Evolutionary conservation across 2,888 invertebrate genomes (phyloP).

Genomic region (Melinopterus prodromus): DNA sequence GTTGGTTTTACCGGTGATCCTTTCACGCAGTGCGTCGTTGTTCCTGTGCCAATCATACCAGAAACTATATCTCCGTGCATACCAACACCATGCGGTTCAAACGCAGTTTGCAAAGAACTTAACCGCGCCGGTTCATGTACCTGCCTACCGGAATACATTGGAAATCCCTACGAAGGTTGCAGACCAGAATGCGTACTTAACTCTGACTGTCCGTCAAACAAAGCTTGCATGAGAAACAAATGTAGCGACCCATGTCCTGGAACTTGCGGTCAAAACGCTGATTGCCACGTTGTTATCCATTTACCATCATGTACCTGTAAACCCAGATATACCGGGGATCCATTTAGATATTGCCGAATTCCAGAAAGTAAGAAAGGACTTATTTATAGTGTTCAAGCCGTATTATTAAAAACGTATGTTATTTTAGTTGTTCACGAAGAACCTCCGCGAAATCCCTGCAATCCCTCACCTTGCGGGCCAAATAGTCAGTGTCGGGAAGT

Average conservation of each 20-base stretch:
- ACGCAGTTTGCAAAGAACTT: conserved; percentile 70
- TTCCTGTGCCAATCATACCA: conserved; percentile 44
- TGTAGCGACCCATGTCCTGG: conserved; percentile 85
- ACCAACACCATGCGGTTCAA: conserved; percentile 77
- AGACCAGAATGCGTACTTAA: conserved; percentile 78
- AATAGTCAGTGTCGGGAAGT: conserved; percentile 80
- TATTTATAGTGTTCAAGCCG: conserved; percentile 38
- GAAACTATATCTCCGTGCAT: conserved; percentile 65
- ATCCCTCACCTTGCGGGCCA: conserved; percentile 79
- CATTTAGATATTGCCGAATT: conserved; percentile 64
- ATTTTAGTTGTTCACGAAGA: conserved; percentile 52
- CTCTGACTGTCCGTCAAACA: conserved; percentile 76
- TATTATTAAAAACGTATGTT: conserved; percentile 48
- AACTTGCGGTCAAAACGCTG: conserved; percentile 78
- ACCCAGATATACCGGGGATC: conserved; percentile 71
- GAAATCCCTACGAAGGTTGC: conserved; percentile 81
- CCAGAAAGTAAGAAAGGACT: conserved; percentile 46
- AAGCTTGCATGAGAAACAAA: conserved; percentile 76
- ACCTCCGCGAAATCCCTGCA: conserved; percentile 67
- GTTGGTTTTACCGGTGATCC: conserved; percentile 60
- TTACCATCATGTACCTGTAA: conserved; percentile 74
- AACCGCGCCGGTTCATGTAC: conserved; percentile 73
- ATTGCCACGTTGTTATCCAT: conserved; percentile 79
- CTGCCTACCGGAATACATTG: conserved; percentile 75
- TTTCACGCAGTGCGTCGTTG: conserved; percentile 38